These are phyloP conservation scores for Drosophila quinaria DNA, from an alignment of 2,888 invertebrate genomes.

Conservation along the genomic window DNA sequence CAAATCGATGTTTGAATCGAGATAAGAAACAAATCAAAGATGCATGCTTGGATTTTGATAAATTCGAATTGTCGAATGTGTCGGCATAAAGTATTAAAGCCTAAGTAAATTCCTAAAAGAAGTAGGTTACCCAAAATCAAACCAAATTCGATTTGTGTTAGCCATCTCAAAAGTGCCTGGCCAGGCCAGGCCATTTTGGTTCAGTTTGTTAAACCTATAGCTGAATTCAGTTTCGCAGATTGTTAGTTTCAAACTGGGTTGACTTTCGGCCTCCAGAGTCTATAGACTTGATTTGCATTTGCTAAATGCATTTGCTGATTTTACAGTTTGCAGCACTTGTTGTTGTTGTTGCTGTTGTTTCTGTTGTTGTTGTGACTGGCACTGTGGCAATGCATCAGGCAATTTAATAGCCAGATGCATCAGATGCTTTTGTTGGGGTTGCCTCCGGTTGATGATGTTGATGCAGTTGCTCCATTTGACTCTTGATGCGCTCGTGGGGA, in stretches of 20 bases:
- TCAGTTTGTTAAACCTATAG: slow-evolving; percentile 4
- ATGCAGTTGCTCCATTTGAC: slow-evolving; percentile 47
- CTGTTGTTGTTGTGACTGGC: slow-evolving; percentile 26
- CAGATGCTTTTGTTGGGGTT: slow-evolving; percentile 21
- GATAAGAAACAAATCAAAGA: too few species aligned
- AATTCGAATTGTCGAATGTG: background rate
- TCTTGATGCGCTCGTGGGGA: slow-evolving; percentile 19
- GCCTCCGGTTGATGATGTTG: slow-evolving; percentile 24
- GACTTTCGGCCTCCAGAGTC: slow-evolving; percentile 20
- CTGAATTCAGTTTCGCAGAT: slow-evolving; percentile 13
- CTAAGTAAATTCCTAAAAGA: background rate
- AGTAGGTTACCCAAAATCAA: background rate
- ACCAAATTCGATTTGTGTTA: slow-evolving; percentile 12
- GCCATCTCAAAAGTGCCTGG: slow-evolving; percentile 2
- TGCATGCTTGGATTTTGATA: background rate
- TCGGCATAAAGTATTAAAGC: background rate
- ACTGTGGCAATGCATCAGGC: slow-evolving; percentile 28
- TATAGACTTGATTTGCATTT: slow-evolving; percentile 52
- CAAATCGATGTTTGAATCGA: background rate
- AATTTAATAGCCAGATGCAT: slow-evolving; percentile 40
- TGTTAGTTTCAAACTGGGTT: slow-evolving; percentile 18
- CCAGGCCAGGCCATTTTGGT: background rate
- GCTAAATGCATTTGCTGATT: slow-evolving; percentile 45
- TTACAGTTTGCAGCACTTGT: slow-evolving; percentile 25
- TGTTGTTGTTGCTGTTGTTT: background rate